Evolutionary conservation across 2,113 vertebrate species (phyloP), one percentile per base, ranked within the genome.

Genomic region (Eptesicus fuscus): DNA sequence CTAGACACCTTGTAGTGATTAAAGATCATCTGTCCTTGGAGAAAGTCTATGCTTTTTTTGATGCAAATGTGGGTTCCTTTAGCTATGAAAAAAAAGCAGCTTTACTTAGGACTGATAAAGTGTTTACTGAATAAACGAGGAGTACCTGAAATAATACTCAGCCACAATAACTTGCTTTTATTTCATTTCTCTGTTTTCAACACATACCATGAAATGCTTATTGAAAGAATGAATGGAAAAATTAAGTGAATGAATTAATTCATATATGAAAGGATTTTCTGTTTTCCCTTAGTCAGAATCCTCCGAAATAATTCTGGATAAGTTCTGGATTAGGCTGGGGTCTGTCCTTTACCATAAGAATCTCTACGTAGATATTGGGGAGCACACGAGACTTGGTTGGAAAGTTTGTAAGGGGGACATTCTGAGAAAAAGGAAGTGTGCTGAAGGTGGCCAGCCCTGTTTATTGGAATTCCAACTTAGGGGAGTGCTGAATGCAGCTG

Each of bases 111-210:
- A 97, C 69, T 91, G 96, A 70, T 22, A 90, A 67, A 69, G 40
- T 70, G 56, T 94, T 97, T 12, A 40, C 69, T 96, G 93, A 97
- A 85, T 96, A 96, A 95, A 96, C 95, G 40, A 93, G n/a, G 83
- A 65, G 79, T 51, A 78, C 82, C 9, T 97, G 94, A 97, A 95
- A 90, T 76, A 96, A 95, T 86, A 69, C 7, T 42, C 47, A 63
- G 25, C 17, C 59, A 92, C 20, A 80, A 28, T 92, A 61, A 88
- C 56, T 93, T 73, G 51, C 35, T 82, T 95, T 93, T 76, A 95
- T 89, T 94, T 93, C 76, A 84, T 83, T 86, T 96, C 83, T 89
- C 44, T 93, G 71, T 32, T 95, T 94, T 78, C 53, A 94, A 17
- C 2, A 63, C 53, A 77, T 85, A 87, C 17, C 12, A 74, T n/a